A percentile compares a stretch with the other conserved stretches of the same genome.
Evolutionary conservation across 2,797 vertebrate species (phyloP).

Genomic region (Gallirallus australis): DNA sequence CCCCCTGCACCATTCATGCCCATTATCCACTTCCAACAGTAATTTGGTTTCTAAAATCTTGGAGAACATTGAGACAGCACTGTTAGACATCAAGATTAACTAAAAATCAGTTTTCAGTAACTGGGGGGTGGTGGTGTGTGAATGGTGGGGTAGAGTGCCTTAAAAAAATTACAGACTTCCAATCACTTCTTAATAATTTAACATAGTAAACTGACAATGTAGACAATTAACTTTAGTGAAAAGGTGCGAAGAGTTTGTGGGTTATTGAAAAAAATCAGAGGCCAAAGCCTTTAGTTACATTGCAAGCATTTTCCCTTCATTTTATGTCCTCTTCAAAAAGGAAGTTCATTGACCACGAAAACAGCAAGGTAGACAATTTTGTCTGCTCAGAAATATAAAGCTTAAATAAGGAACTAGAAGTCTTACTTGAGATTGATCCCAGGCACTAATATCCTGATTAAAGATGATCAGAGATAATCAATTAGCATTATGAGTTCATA

Average conservation of each 20-base stretch:
- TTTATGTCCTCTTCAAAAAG: neutral
- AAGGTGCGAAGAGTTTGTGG: neutral
- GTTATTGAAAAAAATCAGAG: neutral
- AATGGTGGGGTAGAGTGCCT: too few relatives aligned
- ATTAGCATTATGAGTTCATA: neutral
- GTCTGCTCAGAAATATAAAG: neutral
- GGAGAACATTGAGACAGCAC: neutral
- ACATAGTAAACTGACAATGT: accelerated
- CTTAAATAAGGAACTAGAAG: neutral
- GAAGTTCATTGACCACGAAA: neutral
- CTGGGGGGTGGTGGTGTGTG: too few relatives aligned
- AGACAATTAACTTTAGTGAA: neutral
- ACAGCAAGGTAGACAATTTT: neutral
- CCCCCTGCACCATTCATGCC: neutral
- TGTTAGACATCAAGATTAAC: neutral
- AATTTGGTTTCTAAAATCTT: neutral
- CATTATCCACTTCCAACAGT: neutral
- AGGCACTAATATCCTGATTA: neutral
- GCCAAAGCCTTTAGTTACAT: neutral
- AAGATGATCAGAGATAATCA: neutral
- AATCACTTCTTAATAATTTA: neutral
- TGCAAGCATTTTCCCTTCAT: neutral
- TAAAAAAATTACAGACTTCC: neutral
- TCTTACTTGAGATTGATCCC: neutral
- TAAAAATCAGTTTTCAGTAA: neutral